Evolutionary conservation across 2,888 invertebrate species (phyloP).

Genomic region (Drosophila paramelanica): DNA sequence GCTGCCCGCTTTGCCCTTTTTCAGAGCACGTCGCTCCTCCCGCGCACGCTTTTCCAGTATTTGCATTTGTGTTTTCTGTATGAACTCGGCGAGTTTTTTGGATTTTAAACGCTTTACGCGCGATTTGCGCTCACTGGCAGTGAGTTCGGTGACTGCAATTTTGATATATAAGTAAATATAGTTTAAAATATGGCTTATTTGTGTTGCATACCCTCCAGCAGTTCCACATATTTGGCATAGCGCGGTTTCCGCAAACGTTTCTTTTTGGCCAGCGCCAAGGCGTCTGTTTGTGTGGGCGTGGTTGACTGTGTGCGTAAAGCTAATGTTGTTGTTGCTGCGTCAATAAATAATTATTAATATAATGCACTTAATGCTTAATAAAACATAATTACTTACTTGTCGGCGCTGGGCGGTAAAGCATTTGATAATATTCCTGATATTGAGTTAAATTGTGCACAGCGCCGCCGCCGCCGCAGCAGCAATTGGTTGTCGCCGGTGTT

Average conservation of each 20-base stretch:
- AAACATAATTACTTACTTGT: slow-evolving; percentile 46
- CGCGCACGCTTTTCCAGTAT: slow-evolving; percentile 71
- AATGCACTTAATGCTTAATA: not conserved
- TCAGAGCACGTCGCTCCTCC: slow-evolving; percentile 53
- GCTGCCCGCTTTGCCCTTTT: slow-evolving; percentile 10
- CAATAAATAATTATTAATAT: slow-evolving; percentile 9
- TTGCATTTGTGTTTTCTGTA: slow-evolving; percentile 86
- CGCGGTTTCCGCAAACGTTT: slow-evolving; percentile 65
- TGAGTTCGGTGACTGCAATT: slow-evolving; percentile 87
- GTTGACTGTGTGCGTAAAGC: slow-evolving; percentile 77
- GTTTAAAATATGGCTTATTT: not conserved
- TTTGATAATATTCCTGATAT: slow-evolving; percentile 71
- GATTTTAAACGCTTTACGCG: slow-evolving; percentile 89
- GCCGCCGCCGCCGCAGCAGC: slow-evolving; percentile 40
- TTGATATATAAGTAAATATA: not conserved
- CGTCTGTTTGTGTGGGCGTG: slow-evolving; percentile 71
- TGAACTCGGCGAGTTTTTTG: slow-evolving; percentile 88
- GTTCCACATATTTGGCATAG: slow-evolving; percentile 88
- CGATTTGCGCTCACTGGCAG: slow-evolving; percentile 89
- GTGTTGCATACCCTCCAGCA: slow-evolving; percentile 87
- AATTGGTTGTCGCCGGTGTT: slow-evolving; percentile 49
- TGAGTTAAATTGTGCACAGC: slow-evolving; percentile 54
- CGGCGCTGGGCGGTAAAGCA: slow-evolving; percentile 69
- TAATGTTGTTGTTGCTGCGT: slow-evolving; percentile 15
- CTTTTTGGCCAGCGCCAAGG: slow-evolving; percentile 57